These are phyloP conservation scores for Cerceris ruficornis DNA, from an alignment of 2,888 invertebrate species.

Conservation along the genomic window DNA sequence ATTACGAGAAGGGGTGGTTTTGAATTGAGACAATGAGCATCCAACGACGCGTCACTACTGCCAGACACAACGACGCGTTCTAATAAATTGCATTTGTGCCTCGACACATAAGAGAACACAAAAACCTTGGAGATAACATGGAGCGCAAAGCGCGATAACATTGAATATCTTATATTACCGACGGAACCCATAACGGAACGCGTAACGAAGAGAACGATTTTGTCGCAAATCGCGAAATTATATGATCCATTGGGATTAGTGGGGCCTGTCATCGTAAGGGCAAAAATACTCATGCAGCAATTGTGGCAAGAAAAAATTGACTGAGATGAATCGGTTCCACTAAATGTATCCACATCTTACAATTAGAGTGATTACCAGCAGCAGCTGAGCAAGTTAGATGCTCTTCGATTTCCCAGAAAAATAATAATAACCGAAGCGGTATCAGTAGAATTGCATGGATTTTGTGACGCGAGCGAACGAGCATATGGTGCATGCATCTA, in stretches of 20 bases:
- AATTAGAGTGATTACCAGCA: conserved; percentile 14
- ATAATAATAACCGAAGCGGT: too few relatives aligned
- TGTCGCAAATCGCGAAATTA: conserved; percentile 1
- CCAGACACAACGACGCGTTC: not conserved
- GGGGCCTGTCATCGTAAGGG: conserved; percentile 8
- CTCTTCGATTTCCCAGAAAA: not conserved
- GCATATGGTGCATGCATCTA: too few relatives aligned
- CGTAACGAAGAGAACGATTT: not conserved
- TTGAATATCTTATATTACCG: not conserved
- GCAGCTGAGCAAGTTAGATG: conserved; percentile 5
- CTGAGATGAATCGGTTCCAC: conserved; percentile 42
- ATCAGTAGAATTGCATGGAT: conserved; percentile 1
- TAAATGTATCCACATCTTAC: not conserved
- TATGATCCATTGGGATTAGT: conserved; percentile 18
- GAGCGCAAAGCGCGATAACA: not conserved
- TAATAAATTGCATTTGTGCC: not conserved
- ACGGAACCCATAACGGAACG: not conserved
- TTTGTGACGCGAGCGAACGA: not conserved
- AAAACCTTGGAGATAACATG: conserved; percentile 22
- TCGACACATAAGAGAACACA: not conserved
- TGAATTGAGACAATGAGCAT: conserved; percentile 1
- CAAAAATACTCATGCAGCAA: conserved; percentile 31
- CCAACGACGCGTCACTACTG: not conserved
- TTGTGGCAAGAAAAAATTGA: conserved; percentile 18
- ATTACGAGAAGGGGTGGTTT: not conserved